A percentile compares a stretch with the other conserved stretches of the same genome.
Evolutionary conservation across 1,140 invertebrate genomes (phyloP).

Genomic region (Lordiphosa collinella): DNA sequence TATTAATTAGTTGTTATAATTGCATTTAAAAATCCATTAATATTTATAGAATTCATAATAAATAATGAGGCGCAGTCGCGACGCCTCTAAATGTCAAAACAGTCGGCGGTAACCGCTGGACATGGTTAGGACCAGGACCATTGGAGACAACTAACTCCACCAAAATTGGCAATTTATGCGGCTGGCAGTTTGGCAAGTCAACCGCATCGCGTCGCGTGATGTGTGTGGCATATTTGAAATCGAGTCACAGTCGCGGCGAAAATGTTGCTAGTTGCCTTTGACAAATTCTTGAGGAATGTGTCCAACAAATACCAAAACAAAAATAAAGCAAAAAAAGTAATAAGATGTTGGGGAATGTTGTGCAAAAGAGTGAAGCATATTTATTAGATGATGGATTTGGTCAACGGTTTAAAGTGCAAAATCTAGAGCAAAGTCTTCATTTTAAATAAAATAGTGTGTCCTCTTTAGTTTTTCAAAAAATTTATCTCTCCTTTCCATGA

Average conservation of each 20-base stretch:
- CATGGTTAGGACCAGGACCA: background rate
- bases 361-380: slow-evolving; percentile 29
- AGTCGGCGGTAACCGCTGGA: slow-evolving; percentile 14
- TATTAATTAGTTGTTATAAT: slow-evolving; percentile 80
- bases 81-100: slow-evolving; percentile 72
- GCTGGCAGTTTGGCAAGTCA: slow-evolving; percentile 24
- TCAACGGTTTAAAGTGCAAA: background rate
- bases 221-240: slow-evolving; percentile 69
- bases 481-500: too few species aligned
- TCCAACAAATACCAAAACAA: slow-evolving; percentile 1
- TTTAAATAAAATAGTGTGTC: background rate
- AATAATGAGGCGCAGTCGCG: slow-evolving; percentile 66
- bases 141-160: slow-evolving; percentile 10
- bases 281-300: slow-evolving; percentile 67
- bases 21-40: slow-evolving; percentile 79
- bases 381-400: background rate
- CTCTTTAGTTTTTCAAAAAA: background rate
- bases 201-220: slow-evolving; percentile 23
- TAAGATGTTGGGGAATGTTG: slow-evolving; percentile 16
- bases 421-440: background rate
- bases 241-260: slow-evolving; percentile 41
- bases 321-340: slow-evolving; percentile 2
- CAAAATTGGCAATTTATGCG: slow-evolving; percentile 76
- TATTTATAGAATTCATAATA: slow-evolving; percentile 80
- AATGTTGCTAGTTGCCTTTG: slow-evolving; percentile 51